A percentile compares a stretch with the other conserved stretches of the same genome.
phyloP scores from a whole-genome alignment of 2,888 invertebrate species.

The Quadroppia sp. region DNA sequence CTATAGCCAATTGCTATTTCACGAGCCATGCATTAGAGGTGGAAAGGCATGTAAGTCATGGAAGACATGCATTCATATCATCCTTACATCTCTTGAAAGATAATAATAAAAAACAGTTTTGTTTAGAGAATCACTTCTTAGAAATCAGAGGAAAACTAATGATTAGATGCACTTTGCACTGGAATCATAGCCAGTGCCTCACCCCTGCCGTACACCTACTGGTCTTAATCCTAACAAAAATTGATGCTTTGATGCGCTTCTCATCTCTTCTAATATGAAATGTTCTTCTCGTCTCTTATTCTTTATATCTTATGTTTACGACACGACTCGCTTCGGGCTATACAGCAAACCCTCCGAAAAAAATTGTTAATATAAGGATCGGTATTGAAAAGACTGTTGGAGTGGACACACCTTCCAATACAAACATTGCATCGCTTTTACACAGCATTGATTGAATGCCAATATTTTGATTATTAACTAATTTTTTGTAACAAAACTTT shows the following conservation, averaged over 20 bases:
- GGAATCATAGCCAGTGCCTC: slow-evolving; percentile 5
- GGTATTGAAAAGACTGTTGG: neutral
- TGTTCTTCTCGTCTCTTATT: slow-evolving; percentile 11
- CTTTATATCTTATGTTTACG: slow-evolving; percentile 10
- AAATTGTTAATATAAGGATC: slow-evolving; percentile 24
- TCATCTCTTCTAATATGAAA: slow-evolving; percentile 25
- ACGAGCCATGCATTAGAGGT: slow-evolving; percentile 25
- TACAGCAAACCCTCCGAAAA: neutral
- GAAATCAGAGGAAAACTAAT: neutral
- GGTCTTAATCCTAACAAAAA: slow-evolving; percentile 35
- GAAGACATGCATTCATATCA: slow-evolving; percentile 25
- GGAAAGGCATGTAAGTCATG: slow-evolving; percentile 24
- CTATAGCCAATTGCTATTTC: slow-evolving; percentile 21
- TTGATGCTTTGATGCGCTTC: slow-evolving; percentile 3
- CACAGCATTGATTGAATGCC: slow-evolving; percentile 28
- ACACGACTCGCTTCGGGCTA: slow-evolving; percentile 31
- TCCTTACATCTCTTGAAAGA: neutral
- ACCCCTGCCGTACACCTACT: slow-evolving; percentile 33
- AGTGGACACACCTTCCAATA: slow-evolving; percentile 23
- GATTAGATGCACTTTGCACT: slow-evolving; percentile 30
- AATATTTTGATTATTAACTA: slow-evolving; percentile 24
- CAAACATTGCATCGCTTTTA: neutral
- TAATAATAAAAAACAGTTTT: slow-evolving; percentile 24
- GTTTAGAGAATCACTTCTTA: slow-evolving; percentile 1
- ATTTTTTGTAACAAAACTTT: neutral